Percentiles rank a stretch among this genome's conserved stretches.
Conservation (phyloP, 2,797 vertebrate genomes). For the Bufotes viridis region DNA sequence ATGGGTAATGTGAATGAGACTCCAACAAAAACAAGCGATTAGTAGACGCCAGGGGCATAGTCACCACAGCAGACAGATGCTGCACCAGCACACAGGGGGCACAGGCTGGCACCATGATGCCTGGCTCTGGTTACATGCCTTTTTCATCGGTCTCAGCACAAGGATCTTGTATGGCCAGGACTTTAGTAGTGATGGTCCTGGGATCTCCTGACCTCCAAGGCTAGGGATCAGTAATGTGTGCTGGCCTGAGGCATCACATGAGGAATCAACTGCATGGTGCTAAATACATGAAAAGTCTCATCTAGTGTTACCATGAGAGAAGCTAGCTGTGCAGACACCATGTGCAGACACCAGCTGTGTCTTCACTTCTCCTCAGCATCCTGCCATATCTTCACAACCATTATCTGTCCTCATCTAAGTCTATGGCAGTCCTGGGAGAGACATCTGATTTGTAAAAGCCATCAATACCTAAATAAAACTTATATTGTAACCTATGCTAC, state of each 20-base stretch:
- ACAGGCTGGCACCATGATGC: conserved; percentile 4
- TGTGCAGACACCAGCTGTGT: neutral
- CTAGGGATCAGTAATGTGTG: neutral
- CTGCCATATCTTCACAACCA: neutral
- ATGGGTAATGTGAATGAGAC: neutral
- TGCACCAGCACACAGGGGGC: neutral
- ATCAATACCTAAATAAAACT: neutral
- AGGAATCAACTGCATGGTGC: neutral
- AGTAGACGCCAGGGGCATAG: conserved; percentile 7
- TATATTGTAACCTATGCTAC: neutral
- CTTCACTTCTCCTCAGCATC: neutral
- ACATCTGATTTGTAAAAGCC: too few species aligned
- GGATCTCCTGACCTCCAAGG: neutral
- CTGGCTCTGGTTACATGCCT: neutral
- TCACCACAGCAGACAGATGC: conserved; percentile 25
- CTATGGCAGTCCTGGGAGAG: neutral
- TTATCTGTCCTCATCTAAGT: neutral
- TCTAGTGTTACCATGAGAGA: neutral
- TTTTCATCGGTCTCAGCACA: neutral
- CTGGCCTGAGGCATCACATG: conserved; percentile 4
- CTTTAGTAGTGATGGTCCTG: neutral
- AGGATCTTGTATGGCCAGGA: conserved; percentile 5
- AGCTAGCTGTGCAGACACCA: neutral
- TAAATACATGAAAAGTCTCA: neutral
- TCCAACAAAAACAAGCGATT: conserved; percentile 33